Evolutionary conservation across 1,140 invertebrate genomes (phyloP), one percentile per base, ranked within the genome.

Genomic region (Zeugodacus cucurbitae): DNA sequence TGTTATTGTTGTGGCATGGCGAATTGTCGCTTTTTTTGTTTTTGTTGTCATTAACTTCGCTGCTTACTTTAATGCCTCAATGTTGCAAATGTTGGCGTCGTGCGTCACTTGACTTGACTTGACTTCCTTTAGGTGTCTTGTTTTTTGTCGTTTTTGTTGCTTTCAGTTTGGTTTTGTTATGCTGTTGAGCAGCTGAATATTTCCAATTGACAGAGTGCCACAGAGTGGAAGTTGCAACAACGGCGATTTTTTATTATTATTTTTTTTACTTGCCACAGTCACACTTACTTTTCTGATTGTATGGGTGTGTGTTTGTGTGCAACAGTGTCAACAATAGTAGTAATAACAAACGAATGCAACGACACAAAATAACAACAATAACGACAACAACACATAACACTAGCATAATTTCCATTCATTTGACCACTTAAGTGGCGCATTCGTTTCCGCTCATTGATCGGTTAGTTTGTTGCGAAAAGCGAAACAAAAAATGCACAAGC

Each of bases 401-500:
- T 74, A 37, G 34, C 34, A 82, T 82, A 44, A 82, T 82, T 82
- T 82, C 37, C 74, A 82, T 82, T 82, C 74, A 82, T 82, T 82
- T 82, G 74, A 82, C 74, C 44, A 82, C 74, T 82, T 82, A 82
- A 82, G 74, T 82, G 74, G 74, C 74, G 74, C 74, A 82, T 82
- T 82, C 74, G 74, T 82, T 82, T 82, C 74, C 74, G 74, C 74
- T 82, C 41, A 82, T 82, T 82, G 74, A 82, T 82, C 67, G 34
- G 67, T 41, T 41, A 7, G 67, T 74, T 74, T 44, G 74, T n/a
- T 82, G 41, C 44, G 67, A 74, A 74, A 54, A 54, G 6, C 14
- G 14, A 54, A 54, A 54, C 6, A 14, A 62, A 20, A 70, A 34
- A 70, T 14, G 0, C 26, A 34, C 4, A 70, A 70, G 29, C 34